Evolutionary conservation across 2,888 invertebrate species (phyloP).

Genomic region (Argyresthia goedartella): DNA sequence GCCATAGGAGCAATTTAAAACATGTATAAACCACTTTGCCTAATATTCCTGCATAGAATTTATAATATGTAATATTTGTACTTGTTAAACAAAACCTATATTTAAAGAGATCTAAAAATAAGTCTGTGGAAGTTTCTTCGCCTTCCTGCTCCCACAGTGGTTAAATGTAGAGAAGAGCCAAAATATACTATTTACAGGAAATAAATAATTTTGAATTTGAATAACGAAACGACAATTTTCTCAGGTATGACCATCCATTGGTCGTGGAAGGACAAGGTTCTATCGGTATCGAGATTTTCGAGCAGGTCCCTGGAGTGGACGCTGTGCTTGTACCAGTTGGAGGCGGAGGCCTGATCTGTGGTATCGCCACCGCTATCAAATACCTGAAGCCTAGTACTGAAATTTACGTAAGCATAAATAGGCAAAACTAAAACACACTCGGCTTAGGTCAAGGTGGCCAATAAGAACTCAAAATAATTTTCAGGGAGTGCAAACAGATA

Average conservation of each 20-base stretch:
- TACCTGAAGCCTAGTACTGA: slow-evolving; percentile 84
- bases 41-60: too few species aligned
- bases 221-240: not conserved
- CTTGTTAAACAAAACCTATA: too few species aligned
- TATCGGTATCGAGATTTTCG: slow-evolving; percentile 91
- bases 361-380: slow-evolving; percentile 88
- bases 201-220: too few species aligned
- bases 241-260: slow-evolving; percentile 91
- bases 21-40: too few species aligned
- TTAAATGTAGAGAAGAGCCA: too few species aligned
- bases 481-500: slow-evolving; percentile 53
- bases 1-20: too few species aligned
- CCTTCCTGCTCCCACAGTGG: too few species aligned
- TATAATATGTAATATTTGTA: too few species aligned
- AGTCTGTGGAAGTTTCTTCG: too few species aligned
- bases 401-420: slow-evolving; percentile 81
- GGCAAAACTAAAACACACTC: not conserved
- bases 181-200: too few species aligned
- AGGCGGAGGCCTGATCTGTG: slow-evolving; percentile 92
- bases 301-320: slow-evolving; percentile 88
- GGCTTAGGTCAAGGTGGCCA: too few species aligned
- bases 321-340: slow-evolving; percentile 93
- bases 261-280: slow-evolving; percentile 96
- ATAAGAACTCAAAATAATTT: not conserved
- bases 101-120: too few species aligned